A percentile compares a stretch with the other conserved stretches of the same genome.
Evolutionary conservation across 1,140 invertebrate species (phyloP).

Genomic region (Lethrus apterus): DNA sequence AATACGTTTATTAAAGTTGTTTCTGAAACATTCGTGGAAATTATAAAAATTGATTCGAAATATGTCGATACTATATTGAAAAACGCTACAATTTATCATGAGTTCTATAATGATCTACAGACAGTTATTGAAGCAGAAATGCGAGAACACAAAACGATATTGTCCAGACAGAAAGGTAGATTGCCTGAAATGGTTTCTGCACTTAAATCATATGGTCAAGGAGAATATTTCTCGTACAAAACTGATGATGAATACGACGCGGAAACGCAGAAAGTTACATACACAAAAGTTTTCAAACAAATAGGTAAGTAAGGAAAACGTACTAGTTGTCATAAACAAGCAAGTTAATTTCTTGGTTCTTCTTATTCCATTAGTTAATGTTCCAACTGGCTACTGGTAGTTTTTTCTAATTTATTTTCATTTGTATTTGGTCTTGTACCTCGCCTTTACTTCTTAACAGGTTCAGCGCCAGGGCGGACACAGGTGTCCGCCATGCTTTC

Average conservation of each 20-base stretch:
- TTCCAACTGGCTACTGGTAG: too few species aligned
- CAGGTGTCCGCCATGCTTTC: too few species aligned
- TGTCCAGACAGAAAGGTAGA: conserved; percentile 6
- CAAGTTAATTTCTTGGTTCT: too few species aligned
- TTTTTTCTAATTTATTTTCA: too few species aligned
- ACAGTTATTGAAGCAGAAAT: neutral
- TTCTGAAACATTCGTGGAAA: conserved; percentile 16
- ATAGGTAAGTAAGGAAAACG: too few species aligned
- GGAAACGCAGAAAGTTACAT: too few species aligned
- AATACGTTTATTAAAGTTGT: conserved; percentile 15
- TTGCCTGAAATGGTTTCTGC: conserved; percentile 5
- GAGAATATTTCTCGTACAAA: conserved; percentile 9
- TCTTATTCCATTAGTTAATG: too few species aligned
- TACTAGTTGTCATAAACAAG: too few species aligned
- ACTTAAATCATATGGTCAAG: neutral
- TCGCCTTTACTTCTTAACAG: too few species aligned
- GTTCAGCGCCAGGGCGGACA: too few species aligned
- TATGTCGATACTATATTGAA: neutral
- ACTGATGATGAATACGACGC: conserved; percentile 3
- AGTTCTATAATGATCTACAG: neutral
- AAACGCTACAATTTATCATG: neutral
- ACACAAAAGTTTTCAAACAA: too few species aligned
- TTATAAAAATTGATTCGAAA: conserved; percentile 10
- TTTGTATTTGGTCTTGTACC: too few species aligned
- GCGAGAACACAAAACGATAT: neutral